phyloP scores from a whole-genome alignment of 2,888 invertebrate genomes.

The Eristalis intricaria region DNA sequence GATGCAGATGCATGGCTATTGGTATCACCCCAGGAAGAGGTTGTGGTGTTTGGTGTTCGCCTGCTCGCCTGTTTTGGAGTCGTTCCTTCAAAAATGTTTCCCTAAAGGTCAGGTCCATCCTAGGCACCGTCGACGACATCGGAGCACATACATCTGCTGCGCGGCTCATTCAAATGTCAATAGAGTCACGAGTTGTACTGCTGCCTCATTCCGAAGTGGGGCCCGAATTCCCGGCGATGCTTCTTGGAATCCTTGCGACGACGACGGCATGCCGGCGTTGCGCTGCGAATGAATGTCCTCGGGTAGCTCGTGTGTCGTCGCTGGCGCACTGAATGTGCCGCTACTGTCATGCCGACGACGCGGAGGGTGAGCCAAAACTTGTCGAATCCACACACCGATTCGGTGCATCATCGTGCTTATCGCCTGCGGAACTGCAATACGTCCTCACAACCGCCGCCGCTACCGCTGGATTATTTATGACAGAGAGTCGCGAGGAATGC shows the following conservation, averaged over 20 bases:
- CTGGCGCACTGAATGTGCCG: constrained; percentile 50
- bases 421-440: constrained; percentile 62
- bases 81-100: constrained; percentile 54
- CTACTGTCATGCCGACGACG: constrained; percentile 32
- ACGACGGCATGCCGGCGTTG: constrained; percentile 7
- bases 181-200: constrained; percentile 71
- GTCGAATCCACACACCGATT: constrained; percentile 36
- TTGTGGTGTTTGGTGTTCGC: constrained; percentile 37
- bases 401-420: constrained; percentile 57
- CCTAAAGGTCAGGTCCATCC: constrained; percentile 69
- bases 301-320: constrained; percentile 31
- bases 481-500: constrained; percentile 25
- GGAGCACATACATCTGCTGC: neutral
- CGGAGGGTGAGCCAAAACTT: neutral
- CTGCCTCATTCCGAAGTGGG: constrained; percentile 57
- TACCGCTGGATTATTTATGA: constrained; percentile 60
- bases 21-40: constrained; percentile 60
- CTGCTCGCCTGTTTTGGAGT: constrained; percentile 53
- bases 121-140: constrained; percentile 21
- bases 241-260: constrained; percentile 52
- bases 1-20: constrained; percentile 43
- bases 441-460: constrained; percentile 35
- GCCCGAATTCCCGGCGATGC: constrained; percentile 17
- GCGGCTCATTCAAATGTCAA: constrained; percentile 73
- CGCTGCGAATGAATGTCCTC: constrained; percentile 30